A percentile compares a stretch with the other conserved stretches of the same genome.
Conservation (phyloP, 2,888 invertebrate genomes). For the Caenorhabditis plicata region DNA sequence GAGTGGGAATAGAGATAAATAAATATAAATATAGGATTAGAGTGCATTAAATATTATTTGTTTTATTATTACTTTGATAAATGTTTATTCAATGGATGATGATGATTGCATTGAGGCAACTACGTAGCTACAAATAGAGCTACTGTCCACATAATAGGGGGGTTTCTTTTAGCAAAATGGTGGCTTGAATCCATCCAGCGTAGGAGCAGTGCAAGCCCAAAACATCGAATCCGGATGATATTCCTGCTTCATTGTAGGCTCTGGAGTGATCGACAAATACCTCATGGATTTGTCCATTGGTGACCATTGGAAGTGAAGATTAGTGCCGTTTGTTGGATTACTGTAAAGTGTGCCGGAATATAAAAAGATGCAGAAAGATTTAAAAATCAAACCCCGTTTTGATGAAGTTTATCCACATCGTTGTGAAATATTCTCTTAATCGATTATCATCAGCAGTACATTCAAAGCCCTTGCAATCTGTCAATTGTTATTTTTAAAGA, state of each 20-base stretch:
- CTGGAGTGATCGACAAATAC: slow-evolving; percentile 27
- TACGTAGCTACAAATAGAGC: not conserved
- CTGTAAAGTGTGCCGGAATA: too few relatives aligned
- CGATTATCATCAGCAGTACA: slow-evolving; percentile 23
- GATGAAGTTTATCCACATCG: slow-evolving; percentile 35
- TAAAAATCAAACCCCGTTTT: slow-evolving; percentile 20
- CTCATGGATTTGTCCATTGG: slow-evolving; percentile 21
- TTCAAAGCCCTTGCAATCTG: slow-evolving; percentile 17
- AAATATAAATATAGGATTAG: too few relatives aligned
- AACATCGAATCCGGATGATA: slow-evolving; percentile 35
- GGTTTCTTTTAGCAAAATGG: slow-evolving; percentile 37
- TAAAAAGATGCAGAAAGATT: not conserved
- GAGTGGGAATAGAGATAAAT: too few relatives aligned
- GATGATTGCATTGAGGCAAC: too few relatives aligned
- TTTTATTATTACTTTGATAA: too few relatives aligned
- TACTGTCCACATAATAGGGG: too few relatives aligned
- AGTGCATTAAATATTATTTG: too few relatives aligned
- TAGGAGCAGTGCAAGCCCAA: slow-evolving; percentile 39
- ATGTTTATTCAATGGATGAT: too few relatives aligned
- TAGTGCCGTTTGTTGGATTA: slow-evolving; percentile 27
- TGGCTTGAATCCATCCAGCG: slow-evolving; percentile 34
- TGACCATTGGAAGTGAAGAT: slow-evolving; percentile 28
- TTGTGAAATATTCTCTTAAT: slow-evolving; percentile 17
- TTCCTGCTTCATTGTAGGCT: slow-evolving; percentile 15
- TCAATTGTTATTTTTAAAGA: too few relatives aligned